Percentiles rank a stretch among this genome's conserved stretches.
Evolutionary conservation across 2,113 vertebrate species (phyloP).

Genomic region (Pseudorectes ferrugineus): DNA sequence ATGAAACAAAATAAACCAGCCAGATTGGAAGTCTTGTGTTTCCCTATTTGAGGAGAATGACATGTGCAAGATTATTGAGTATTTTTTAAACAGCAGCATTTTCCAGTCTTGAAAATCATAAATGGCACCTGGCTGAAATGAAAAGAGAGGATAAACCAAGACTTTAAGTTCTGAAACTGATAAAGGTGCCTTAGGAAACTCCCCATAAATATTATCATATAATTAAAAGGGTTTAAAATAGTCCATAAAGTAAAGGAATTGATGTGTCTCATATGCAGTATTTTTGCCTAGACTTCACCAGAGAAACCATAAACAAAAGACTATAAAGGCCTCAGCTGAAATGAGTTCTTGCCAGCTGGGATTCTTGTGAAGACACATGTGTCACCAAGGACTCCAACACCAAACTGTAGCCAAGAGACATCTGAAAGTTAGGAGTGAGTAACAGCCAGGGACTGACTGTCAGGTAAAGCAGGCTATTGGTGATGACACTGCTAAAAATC

Average conservation of each 20-base stretch:
- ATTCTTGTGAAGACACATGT: constrained; percentile 38
- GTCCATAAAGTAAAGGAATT: constrained; percentile 62
- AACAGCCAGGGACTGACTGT: not conserved
- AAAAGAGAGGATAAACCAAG: not conserved
- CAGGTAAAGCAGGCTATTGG: not conserved
- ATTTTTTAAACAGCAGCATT: not conserved
- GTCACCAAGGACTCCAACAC: not conserved
- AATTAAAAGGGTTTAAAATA: constrained; percentile 64
- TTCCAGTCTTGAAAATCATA: not conserved
- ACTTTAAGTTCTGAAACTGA: constrained; percentile 29
- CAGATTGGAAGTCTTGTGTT: not conserved
- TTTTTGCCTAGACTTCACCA: constrained; percentile 61
- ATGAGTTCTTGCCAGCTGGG: constrained; percentile 32
- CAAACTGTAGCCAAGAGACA: not conserved
- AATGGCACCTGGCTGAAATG: not conserved
- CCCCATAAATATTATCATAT: constrained; percentile 59
- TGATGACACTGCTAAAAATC: not conserved
- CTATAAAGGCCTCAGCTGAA: constrained; percentile 56
- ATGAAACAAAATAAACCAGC: not conserved
- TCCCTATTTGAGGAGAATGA: not conserved
- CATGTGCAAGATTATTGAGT: not conserved
- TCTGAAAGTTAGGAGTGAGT: not conserved
- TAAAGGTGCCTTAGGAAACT: constrained; percentile 37
- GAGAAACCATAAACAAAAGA: constrained; percentile 63
- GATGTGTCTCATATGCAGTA: constrained; percentile 62